Conservation (phyloP, 2,797 vertebrate genomes). For the Calcarius lapponicus region DNA sequence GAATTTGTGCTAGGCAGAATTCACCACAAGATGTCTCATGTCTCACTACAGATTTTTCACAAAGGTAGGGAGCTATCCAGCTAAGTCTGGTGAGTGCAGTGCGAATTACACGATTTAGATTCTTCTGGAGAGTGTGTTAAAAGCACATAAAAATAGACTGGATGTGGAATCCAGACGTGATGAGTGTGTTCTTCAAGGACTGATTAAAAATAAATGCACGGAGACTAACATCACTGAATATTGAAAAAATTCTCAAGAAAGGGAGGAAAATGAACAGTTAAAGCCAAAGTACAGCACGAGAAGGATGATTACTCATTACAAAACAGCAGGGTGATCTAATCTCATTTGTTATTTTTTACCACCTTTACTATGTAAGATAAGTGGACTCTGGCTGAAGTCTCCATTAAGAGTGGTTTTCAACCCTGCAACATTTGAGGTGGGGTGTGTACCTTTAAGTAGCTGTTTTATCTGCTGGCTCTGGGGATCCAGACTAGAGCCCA, state of each 20-base stretch:
- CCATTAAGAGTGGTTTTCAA: not conserved
- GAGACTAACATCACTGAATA: not conserved
- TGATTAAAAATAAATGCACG: not conserved
- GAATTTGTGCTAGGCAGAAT: not conserved
- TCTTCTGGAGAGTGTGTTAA: slow-evolving; percentile 13
- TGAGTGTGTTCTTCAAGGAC: not conserved
- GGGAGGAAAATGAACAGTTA: not conserved
- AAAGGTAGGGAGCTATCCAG: not conserved
- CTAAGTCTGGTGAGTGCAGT: not conserved
- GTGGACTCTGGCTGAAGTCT: not conserved
- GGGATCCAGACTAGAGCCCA: not conserved
- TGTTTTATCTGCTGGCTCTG: not conserved
- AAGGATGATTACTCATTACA: not conserved
- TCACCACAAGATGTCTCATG: slow-evolving; percentile 67
- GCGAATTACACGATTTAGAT: not conserved
- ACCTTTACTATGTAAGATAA: not conserved
- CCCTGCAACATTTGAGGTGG: not conserved
- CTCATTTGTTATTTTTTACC: not conserved
- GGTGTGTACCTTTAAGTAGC: not conserved
- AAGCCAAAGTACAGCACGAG: not conserved
- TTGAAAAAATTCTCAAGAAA: not conserved
- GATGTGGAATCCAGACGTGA: slow-evolving; percentile 1
- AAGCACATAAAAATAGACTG: slow-evolving; percentile 34
- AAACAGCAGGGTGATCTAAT: not conserved
- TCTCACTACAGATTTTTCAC: not conserved